Conservation (phyloP, 2,797 vertebrate genomes). For the Poeciliopsis infans region DNA sequence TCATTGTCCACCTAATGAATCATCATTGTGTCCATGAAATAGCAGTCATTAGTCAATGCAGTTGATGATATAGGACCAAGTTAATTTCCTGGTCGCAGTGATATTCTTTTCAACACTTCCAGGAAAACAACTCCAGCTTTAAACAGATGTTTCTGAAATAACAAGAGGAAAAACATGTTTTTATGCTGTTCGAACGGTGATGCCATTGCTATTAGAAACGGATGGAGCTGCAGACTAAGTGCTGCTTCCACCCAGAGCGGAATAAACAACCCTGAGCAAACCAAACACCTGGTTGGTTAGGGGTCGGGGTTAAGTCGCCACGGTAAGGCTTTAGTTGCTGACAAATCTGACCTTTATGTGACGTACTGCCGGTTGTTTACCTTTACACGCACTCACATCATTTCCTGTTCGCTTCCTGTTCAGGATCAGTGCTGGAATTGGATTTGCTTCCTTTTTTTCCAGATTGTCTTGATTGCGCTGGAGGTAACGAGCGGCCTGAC, state of each 20-base stretch:
- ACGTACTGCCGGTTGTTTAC: constrained; percentile 40
- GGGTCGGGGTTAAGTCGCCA: constrained; percentile 24
- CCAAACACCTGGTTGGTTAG: constrained; percentile 40
- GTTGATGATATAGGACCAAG: constrained; percentile 23
- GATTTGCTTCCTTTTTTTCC: constrained; percentile 34
- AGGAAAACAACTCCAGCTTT: not conserved
- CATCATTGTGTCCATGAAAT: not conserved
- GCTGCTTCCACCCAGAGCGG: constrained; percentile 26
- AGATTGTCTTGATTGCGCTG: constrained; percentile 46
- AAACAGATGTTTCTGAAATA: constrained; percentile 51
- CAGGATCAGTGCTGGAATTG: constrained; percentile 17
- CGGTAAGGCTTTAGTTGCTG: constrained; percentile 4
- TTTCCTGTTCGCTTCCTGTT: constrained; percentile 64
- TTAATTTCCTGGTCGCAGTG: constrained; percentile 42
- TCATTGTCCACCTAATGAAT: constrained; percentile 13
- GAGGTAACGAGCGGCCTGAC: constrained; percentile 33
- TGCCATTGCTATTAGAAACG: constrained; percentile 26
- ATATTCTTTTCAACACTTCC: constrained; percentile 35
- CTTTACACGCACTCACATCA: constrained; percentile 16
- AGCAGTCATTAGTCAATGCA: constrained; percentile 33
- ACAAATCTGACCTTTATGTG: constrained; percentile 22
- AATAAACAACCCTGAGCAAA: constrained; percentile 42
- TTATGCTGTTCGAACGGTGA: constrained; percentile 35
- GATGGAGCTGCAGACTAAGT: constrained; percentile 33
- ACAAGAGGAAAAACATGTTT: constrained; percentile 24